These are phyloP conservation scores for Noctilio leporinus DNA, from an alignment of 2,113 vertebrate species.

Conservation along the genomic window DNA sequence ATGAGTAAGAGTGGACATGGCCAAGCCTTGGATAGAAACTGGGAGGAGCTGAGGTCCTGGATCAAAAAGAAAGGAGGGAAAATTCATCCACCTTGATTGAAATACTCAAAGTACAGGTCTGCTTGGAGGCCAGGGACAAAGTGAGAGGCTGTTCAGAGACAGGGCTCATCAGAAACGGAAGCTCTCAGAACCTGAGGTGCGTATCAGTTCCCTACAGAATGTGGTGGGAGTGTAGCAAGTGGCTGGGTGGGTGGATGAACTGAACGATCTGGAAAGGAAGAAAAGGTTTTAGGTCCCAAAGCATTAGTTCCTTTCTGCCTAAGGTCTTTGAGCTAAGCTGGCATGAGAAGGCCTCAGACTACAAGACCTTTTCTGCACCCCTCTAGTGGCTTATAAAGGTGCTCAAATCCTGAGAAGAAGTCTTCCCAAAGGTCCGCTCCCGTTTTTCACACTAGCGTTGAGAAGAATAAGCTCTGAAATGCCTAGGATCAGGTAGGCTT, in stretches of 20 bases:
- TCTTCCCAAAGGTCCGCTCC: not conserved
- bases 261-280: not conserved
- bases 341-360: not conserved
- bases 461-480: not conserved
- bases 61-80: not conserved
- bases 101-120: not conserved
- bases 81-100: not conserved
- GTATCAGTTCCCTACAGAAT: rapidly evolving
- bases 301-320: not conserved
- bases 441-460: not conserved
- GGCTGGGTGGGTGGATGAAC: not conserved
- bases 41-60: not conserved
- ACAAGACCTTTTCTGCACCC: not conserved
- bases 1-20: not conserved
- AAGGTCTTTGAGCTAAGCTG: not conserved
- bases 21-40: not conserved
- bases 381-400: not conserved
- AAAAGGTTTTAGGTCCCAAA: not conserved
- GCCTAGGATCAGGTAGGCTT: not conserved
- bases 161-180: not conserved
- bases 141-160: not conserved
- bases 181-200: not conserved
- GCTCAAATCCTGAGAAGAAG: not conserved
- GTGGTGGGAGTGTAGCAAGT: not conserved
- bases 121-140: not conserved